Conservation (phyloP, 2,113 vertebrate genomes). For the Scomber colias region DNA sequence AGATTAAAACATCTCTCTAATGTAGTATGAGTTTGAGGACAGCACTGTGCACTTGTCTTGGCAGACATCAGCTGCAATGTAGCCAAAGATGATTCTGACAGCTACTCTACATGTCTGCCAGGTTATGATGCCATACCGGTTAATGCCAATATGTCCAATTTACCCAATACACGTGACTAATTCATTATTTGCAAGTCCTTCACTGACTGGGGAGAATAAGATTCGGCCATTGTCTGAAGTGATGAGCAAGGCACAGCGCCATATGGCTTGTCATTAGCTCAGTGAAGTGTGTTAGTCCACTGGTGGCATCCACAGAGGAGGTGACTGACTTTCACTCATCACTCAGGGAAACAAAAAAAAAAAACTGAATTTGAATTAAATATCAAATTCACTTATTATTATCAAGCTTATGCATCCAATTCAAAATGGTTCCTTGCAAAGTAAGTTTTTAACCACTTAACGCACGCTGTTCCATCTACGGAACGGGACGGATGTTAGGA, state of each 20-base stretch:
- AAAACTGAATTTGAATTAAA: slow-evolving; percentile 13
- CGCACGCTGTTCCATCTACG: too few species aligned
- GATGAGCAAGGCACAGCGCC: slow-evolving; percentile 23
- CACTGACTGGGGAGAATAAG: slow-evolving; percentile 25
- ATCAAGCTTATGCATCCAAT: background rate
- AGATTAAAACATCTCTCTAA: slow-evolving; percentile 29
- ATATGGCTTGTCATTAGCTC: slow-evolving; percentile 12
- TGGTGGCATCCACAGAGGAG: slow-evolving; percentile 1
- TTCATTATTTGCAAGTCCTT: slow-evolving; percentile 32
- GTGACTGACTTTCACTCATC: slow-evolving; percentile 6
- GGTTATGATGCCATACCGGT: slow-evolving; percentile 26
- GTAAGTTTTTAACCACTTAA: background rate
- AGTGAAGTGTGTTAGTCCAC: slow-evolving; percentile 22
- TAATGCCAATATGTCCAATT: slow-evolving; percentile 42
- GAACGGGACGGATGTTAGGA: too few species aligned
- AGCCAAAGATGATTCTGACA: slow-evolving; percentile 38
- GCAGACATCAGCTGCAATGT: slow-evolving; percentile 25
- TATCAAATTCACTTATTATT: background rate
- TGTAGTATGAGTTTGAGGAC: slow-evolving; percentile 7
- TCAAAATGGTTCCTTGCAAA: slow-evolving; percentile 13
- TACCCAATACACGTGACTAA: slow-evolving; percentile 8
- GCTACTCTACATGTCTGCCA: slow-evolving; percentile 47
- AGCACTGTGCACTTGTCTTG: slow-evolving; percentile 18
- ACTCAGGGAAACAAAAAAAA: background rate
- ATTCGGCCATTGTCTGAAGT: slow-evolving; percentile 26